phyloP scores from a whole-genome alignment of 2,797 vertebrate species.

The Columba guinea region DNA sequence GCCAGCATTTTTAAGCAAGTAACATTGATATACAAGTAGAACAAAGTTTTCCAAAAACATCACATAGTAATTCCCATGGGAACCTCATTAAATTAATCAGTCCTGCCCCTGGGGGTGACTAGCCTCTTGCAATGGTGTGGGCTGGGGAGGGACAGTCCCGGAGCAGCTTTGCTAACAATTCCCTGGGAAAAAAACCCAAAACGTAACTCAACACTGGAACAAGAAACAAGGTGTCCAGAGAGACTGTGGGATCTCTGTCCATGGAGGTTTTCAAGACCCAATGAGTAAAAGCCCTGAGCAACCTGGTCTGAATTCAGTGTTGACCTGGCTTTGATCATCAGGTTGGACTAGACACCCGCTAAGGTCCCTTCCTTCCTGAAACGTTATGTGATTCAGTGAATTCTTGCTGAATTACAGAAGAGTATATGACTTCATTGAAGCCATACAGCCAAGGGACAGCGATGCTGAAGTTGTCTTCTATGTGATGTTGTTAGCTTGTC shows the following conservation, averaged over 20 bases:
- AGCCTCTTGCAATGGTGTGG: not conserved
- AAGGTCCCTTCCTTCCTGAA: not conserved
- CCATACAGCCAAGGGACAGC: not conserved
- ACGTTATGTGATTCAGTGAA: not conserved
- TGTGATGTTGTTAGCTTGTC: not conserved
- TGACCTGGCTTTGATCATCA: not conserved
- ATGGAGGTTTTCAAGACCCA: not conserved
- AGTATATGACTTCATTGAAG: not conserved
- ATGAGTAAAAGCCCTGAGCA: not conserved
- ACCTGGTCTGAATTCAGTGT: not conserved
- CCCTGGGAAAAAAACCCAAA: not conserved
- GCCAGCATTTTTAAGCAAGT: not conserved
- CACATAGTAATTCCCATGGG: not conserved
- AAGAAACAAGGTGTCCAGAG: not conserved
- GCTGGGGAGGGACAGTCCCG: not conserved
- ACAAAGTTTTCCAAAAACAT: not conserved
- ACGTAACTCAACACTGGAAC: not conserved
- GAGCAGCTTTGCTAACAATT: not conserved
- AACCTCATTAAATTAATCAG: not conserved
- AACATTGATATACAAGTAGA: not conserved
- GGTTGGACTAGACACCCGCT: not conserved
- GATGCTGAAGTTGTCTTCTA: not conserved
- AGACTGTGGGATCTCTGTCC: not conserved
- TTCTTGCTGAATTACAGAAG: not conserved
- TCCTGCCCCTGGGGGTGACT: not conserved